phyloP scores from a whole-genome alignment of 1,140 invertebrate species.

The Oryctes rhinoceros region DNA sequence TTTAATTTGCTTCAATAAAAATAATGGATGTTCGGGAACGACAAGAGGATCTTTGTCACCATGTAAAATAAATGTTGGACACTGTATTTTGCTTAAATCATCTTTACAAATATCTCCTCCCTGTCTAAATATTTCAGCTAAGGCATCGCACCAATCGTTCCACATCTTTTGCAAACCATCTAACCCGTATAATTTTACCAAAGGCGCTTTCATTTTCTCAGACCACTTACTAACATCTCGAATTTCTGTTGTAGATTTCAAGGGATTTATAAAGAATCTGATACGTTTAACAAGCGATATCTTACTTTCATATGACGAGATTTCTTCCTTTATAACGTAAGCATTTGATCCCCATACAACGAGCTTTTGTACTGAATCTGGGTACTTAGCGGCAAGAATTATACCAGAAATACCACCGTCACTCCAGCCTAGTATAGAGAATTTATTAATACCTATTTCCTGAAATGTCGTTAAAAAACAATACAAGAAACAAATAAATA shows the following conservation, averaged over 20 bases:
- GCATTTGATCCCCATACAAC: slow-evolving; percentile 83
- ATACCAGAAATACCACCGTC: slow-evolving; percentile 86
- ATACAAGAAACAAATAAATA: no score
- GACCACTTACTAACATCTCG: slow-evolving; percentile 83
- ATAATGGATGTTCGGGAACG: slow-evolving; percentile 74
- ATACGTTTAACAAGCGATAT: slow-evolving; percentile 13
- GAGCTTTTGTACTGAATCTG: slow-evolving; percentile 74
- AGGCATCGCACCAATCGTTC: slow-evolving; percentile 77
- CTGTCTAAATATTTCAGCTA: slow-evolving; percentile 67
- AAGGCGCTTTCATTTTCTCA: slow-evolving; percentile 75
- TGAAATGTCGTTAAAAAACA: slow-evolving; percentile 52
- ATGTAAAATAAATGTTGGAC: slow-evolving; percentile 82
- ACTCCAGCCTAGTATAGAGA: slow-evolving; percentile 87
- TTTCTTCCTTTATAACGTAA: slow-evolving; percentile 75
- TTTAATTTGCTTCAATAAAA: slow-evolving; percentile 73
- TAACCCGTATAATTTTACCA: slow-evolving; percentile 79
- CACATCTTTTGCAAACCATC: slow-evolving; percentile 75
- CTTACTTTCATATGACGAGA: slow-evolving; percentile 71
- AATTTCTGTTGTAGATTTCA: slow-evolving; percentile 60
- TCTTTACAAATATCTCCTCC: slow-evolving; percentile 78
- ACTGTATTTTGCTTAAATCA: slow-evolving; percentile 70
- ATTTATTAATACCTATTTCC: slow-evolving; percentile 72
- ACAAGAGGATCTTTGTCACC: slow-evolving; percentile 84
- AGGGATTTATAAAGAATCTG: background rate
- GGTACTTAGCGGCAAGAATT: slow-evolving; percentile 76